These are phyloP conservation scores for Phyto melanocephala DNA, from an alignment of 2,888 invertebrate genomes.

Conservation along the genomic window DNA sequence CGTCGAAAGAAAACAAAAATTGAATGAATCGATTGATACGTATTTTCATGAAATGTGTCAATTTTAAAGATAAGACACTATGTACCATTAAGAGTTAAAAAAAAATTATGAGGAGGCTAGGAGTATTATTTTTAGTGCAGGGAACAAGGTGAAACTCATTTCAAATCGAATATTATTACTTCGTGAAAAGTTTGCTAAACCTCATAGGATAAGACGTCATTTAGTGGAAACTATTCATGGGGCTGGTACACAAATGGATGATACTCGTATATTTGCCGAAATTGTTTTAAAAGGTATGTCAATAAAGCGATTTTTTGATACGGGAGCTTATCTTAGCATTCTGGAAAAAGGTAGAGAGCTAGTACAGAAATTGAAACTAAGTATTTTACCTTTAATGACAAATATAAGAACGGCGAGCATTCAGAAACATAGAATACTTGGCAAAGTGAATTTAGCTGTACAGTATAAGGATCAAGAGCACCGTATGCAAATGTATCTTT, in stretches of 20 bases:
- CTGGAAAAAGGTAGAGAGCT: conserved; percentile 24
- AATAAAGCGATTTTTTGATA: background rate
- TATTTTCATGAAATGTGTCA: too few relatives aligned
- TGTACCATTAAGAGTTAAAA: background rate
- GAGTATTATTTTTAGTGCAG: background rate
- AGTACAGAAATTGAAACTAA: background rate
- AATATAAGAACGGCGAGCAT: conserved; percentile 22
- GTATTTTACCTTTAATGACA: background rate
- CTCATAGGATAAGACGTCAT: background rate
- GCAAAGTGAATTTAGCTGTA: conserved; percentile 13
- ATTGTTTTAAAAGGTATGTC: background rate
- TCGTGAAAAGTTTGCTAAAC: background rate
- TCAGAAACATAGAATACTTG: conserved; percentile 4
- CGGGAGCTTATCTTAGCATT: conserved; percentile 12
- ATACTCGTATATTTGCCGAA: background rate
- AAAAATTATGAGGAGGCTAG: background rate
- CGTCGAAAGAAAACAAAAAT: too few relatives aligned
- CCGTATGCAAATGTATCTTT: conserved; percentile 6
- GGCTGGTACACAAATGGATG: background rate
- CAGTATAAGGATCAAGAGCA: conserved; percentile 15
- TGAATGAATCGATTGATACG: too few relatives aligned
- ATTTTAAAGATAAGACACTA: too few relatives aligned
- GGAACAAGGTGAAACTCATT: background rate
- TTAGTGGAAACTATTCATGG: background rate
- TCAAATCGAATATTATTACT: background rate